Conservation (phyloP, 2,888 invertebrate genomes). For the Lasius fuliginosus region DNA sequence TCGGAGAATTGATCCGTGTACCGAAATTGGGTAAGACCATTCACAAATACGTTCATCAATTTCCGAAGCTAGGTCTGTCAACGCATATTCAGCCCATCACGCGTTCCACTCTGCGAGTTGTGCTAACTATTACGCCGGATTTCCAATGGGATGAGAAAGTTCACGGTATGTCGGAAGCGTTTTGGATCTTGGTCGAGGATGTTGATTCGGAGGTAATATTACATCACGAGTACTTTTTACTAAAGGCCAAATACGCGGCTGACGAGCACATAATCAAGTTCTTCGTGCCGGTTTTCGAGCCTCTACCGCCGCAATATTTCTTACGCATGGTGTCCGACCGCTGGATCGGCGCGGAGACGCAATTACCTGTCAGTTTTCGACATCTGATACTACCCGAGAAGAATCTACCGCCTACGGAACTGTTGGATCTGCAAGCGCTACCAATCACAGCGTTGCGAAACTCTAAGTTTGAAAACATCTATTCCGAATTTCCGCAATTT, state of each 20-base stretch:
- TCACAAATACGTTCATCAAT: slow-evolving; percentile 98
- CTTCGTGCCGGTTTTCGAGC: slow-evolving; percentile 99
- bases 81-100: slow-evolving; percentile 99
- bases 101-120: slow-evolving; percentile 96
- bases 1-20: slow-evolving; percentile 96
- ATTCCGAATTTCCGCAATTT: slow-evolving; percentile 96
- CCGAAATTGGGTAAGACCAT: slow-evolving; percentile 98
- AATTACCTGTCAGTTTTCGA: slow-evolving; percentile 98
- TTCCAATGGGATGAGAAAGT: slow-evolving; percentile 99
- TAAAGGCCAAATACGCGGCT: slow-evolving; percentile 97
- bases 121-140: slow-evolving; percentile 98
- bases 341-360: slow-evolving; percentile 98
- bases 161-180: slow-evolving; percentile 93
- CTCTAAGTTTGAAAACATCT: slow-evolving; percentile 94
- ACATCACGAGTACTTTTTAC: slow-evolving; percentile 95
- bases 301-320: slow-evolving; percentile 99
- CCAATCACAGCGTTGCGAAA: slow-evolving; percentile 97
- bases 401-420: slow-evolving; percentile 98
- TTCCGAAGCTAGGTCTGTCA: slow-evolving; percentile 97
- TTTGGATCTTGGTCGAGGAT: slow-evolving; percentile 96
- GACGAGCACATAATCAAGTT: slow-evolving; percentile 99
- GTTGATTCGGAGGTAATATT: slow-evolving; percentile 96
- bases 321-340: slow-evolving; percentile 95
- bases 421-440: slow-evolving; percentile 98
- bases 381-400: slow-evolving; percentile 99